Evolutionary conservation across 1,140 invertebrate species (phyloP).

Genomic region (Caenorhabditis elegans): WBcel235 BX284605.5:18602001-18602500

Average conservation of each 20-base stretch:
- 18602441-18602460: too few relatives aligned
- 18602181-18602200: neutral
- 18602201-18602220: neutral
- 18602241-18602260: too few relatives aligned
- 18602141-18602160: neutral
- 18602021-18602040: too few relatives aligned
- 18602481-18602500: too few relatives aligned
- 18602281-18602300: neutral
- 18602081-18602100: neutral
- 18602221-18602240: neutral
- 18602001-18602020: too few relatives aligned
- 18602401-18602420: too few relatives aligned
- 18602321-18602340: neutral
- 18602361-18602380: neutral
- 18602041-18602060: too few relatives aligned
- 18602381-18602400: too few relatives aligned
- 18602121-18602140: slow-evolving; percentile 4
- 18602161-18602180: neutral
- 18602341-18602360: slow-evolving; percentile 14
- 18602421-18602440: too few relatives aligned
- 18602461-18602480: too few relatives aligned
- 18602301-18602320: neutral
- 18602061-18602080: too few relatives aligned
- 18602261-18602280: neutral
- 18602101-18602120: neutral